These are phyloP conservation scores for Sinhomidia bicolor DNA, from an alignment of 2,888 invertebrate species.

Conservation along the genomic window DNA sequence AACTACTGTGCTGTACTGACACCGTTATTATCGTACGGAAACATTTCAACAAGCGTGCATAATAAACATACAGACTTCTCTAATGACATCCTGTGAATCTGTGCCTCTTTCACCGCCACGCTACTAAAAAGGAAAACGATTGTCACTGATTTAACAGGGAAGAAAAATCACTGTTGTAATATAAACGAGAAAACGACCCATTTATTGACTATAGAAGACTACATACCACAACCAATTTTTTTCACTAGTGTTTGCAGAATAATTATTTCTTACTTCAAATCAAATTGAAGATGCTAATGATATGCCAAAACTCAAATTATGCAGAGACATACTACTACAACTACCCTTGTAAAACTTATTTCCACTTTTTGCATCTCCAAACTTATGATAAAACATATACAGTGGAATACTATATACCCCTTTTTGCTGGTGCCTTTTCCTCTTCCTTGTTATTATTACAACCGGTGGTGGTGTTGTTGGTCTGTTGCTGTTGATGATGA, in stretches of 20 bases:
- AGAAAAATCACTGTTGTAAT: background rate
- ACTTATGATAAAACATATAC: background rate
- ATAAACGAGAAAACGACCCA: background rate
- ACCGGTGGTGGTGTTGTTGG: slow-evolving; percentile 16
- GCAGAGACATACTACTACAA: background rate
- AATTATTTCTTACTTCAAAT: background rate
- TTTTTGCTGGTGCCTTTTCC: slow-evolving; percentile 53
- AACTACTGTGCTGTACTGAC: too few relatives aligned
- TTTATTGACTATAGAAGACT: background rate
- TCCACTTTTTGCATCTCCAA: background rate
- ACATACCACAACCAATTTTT: background rate
- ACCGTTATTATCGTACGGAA: too few relatives aligned
- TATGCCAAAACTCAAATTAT: background rate
- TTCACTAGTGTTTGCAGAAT: background rate
- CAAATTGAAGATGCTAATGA: background rate
- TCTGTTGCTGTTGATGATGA: background rate
- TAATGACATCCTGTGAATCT: slow-evolving; percentile 42
- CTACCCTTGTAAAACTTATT: too few relatives aligned
- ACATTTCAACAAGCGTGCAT: too few relatives aligned
- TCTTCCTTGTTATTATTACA: slow-evolving; percentile 59
- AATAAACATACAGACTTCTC: slow-evolving; percentile 16
- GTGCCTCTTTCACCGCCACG: background rate
- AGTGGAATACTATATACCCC: background rate
- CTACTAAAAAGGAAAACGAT: slow-evolving; percentile 18
- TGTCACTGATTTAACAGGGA: slow-evolving; percentile 32